phyloP scores from a whole-genome alignment of 2,113 vertebrate genomes.

The Hypomesus transpacificus region DNA sequence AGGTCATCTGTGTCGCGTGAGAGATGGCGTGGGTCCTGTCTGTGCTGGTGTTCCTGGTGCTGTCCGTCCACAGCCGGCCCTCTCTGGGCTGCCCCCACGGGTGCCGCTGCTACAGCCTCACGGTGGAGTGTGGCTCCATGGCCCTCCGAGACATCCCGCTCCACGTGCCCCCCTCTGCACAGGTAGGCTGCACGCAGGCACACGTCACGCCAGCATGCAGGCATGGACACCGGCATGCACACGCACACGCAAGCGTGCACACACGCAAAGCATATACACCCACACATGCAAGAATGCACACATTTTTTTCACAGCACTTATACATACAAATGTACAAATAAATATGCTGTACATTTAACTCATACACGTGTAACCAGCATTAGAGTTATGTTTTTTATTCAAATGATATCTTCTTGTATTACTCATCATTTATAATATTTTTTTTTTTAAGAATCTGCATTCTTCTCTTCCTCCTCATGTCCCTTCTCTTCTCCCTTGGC shows the following conservation, averaged over 20 bases:
- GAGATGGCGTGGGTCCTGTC: slow-evolving; percentile 46
- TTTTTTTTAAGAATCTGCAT: background rate
- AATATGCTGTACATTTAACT: background rate
- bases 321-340: no score
- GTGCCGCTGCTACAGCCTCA: slow-evolving; percentile 87
- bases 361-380: no score
- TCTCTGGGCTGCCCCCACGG: slow-evolving; percentile 64
- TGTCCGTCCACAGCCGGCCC: slow-evolving; percentile 27
- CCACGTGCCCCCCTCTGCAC: slow-evolving; percentile 73
- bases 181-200: slow-evolving; percentile 57
- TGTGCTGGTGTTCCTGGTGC: slow-evolving; percentile 43
- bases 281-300: background rate
- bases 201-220: background rate
- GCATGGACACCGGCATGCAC: background rate
- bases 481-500: background rate
- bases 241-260: background rate
- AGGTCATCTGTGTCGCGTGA: background rate
- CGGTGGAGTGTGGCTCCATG: slow-evolving; percentile 86
- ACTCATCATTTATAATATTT: background rate
- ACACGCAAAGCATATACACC: background rate
- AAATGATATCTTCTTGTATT: no score
- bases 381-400: no score
- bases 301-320: background rate
- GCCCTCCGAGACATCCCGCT: slow-evolving; percentile 71
- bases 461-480: background rate